Evolutionary conservation across 2,113 vertebrate genomes (phyloP).

Genomic region (Tragelaphus strepsiceros): DNA sequence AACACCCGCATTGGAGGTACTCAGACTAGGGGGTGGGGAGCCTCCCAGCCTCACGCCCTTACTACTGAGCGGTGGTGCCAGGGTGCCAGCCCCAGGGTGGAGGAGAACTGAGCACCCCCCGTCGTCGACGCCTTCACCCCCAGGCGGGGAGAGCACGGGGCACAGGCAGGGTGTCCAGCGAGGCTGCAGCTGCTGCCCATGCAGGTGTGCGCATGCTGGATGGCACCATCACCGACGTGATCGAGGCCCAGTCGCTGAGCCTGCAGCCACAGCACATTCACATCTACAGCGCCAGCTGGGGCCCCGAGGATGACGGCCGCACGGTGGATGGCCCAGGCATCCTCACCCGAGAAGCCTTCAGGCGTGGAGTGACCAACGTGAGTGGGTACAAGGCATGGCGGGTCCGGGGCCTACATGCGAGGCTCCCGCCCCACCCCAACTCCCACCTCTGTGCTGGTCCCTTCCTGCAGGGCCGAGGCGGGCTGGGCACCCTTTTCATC

Average conservation of each 20-base stretch:
- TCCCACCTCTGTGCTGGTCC: not conserved
- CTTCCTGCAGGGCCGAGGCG: conserved; percentile 78
- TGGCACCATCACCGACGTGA: conserved; percentile 77
- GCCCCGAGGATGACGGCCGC: conserved; percentile 79
- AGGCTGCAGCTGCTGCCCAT: accelerated
- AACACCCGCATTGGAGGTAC: conserved; percentile 81
- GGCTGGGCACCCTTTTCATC: conserved; percentile 84
- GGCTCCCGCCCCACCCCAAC: not conserved
- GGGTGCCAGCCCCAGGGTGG: conserved; percentile 20
- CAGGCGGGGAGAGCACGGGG: not conserved
- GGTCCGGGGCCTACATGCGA: accelerated
- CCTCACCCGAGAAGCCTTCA: conserved; percentile 78
- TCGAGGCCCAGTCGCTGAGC: conserved; percentile 84
- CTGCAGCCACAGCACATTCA: conserved; percentile 82
- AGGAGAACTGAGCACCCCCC: not conserved
- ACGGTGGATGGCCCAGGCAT: conserved; percentile 77
- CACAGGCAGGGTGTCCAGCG: no score
- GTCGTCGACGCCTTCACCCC: not conserved
- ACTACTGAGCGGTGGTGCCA: not conserved
- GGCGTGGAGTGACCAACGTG: conserved; percentile 72
- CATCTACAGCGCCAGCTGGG: conserved; percentile 87
- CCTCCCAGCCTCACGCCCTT: not conserved
- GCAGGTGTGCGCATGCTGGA: conserved; percentile 87
- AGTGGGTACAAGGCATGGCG: accelerated
- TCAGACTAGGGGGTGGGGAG: not conserved